Conservation (phyloP, 2,797 vertebrate genomes). For the Mormyrops attenuatus region DNA sequence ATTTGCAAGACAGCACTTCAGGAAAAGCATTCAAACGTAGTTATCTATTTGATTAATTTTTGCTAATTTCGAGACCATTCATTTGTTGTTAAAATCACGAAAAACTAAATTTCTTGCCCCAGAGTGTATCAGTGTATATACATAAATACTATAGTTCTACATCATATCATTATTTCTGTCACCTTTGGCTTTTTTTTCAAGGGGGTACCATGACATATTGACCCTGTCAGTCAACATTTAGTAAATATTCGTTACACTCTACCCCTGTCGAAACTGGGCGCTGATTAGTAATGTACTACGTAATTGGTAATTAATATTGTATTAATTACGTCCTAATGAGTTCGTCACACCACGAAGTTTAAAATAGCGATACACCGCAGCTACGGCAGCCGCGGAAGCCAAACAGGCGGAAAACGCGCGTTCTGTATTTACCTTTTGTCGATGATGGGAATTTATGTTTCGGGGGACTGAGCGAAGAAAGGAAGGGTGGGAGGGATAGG, state of each 20-base stretch:
- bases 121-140: neutral
- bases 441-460: constrained; percentile 37
- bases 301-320: neutral
- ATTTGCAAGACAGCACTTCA: neutral
- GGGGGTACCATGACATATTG: neutral
- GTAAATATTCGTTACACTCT: neutral
- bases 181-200: neutral
- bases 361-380: neutral
- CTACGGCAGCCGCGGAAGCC: constrained; percentile 45
- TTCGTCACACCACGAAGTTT: neutral
- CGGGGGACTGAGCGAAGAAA: constrained; percentile 24
- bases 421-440: constrained; percentile 31
- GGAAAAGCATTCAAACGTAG: neutral
- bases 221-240: neutral
- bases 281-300: neutral
- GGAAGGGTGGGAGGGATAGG: constrained; percentile 32
- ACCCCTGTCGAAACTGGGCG: neutral
- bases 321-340: neutral
- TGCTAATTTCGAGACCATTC: neutral
- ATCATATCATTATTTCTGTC: neutral
- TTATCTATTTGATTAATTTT: neutral
- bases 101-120: neutral
- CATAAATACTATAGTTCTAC: neutral
- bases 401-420: constrained; percentile 25
- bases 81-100: neutral